Evolutionary conservation across 2,888 invertebrate genomes (phyloP), one percentile per base, ranked within the genome.

Genomic region (Hirtodrosophila duncani): DNA sequence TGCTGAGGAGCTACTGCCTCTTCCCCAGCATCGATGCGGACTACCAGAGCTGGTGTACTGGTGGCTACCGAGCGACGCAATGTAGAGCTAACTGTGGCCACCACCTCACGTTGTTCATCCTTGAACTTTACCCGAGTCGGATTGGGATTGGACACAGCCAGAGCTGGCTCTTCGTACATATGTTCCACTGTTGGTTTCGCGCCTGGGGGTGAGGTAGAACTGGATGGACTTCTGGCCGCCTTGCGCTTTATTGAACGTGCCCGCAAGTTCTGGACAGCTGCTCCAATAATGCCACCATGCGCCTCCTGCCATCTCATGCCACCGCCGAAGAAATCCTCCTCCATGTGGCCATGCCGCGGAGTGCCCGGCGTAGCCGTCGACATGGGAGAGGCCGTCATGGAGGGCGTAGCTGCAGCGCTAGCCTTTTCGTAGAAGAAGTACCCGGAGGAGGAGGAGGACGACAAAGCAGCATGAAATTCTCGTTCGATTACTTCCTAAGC

Each of bases 401-500:
- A 41, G 24, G 59, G 53, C 43, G 72, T 77, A 53, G 65, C 39
- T 14, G 63, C 64, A 53, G 75, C 65, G 65, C 81, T 83, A 70
- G 83, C 83, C 83, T 86, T 86, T 83, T 86, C 84, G 68, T n/a
- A n/a, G n/a, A n/a, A n/a, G n/a, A n/a, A n/a, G n/a, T n/a, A n/a
- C n/a, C n/a, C n/a, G n/a, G 83, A 82, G 63, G 82, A 81, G 63
- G 82, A 68, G 69, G 83, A 84, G 64, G 85, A 85, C 72, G 84
- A 85, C 74, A 86, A 81, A 81, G 84, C 86, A 78, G 85, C 84
- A 75, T 85, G 71, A 84, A 86, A 86, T 84, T 86, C 86, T 72
- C 83, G 81, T 81, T 87, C 86, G 75, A 87, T 86, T 81, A 85
- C 78, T 74, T 83, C 85, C 86, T 86, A 84, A 38, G 52, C 45